Conservation (phyloP, 2,888 invertebrate species). For the Microchrysa polita region DNA sequence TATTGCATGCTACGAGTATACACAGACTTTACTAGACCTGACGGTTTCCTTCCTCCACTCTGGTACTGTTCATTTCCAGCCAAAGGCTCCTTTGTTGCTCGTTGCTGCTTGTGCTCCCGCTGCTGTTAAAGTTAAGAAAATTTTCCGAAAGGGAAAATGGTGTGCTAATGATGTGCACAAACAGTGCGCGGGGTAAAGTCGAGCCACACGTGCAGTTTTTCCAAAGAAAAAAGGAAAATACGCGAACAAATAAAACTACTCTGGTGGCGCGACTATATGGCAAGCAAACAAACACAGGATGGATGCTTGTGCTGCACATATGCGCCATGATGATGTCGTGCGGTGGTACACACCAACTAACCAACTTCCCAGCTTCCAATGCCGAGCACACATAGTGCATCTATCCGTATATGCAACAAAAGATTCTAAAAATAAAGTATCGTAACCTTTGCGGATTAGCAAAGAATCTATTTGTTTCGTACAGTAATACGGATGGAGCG, state of each 20-base stretch:
- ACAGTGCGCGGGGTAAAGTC: not conserved
- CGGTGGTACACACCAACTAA: not conserved
- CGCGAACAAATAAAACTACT: not conserved
- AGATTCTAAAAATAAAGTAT: conserved; percentile 31
- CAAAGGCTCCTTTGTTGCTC: not conserved
- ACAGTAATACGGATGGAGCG: not conserved
- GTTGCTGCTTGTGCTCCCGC: no score
- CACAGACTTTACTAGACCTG: no score
- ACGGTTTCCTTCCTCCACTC: no score
- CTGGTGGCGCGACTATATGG: not conserved
- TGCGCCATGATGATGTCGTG: no score
- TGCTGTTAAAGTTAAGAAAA: conserved; percentile 29
- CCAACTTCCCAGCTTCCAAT: not conserved
- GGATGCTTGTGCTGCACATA: conserved; percentile 18
- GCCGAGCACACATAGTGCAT: not conserved
- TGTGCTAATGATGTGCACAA: conserved; percentile 32
- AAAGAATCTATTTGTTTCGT: conserved; percentile 7
- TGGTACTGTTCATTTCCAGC: no score
- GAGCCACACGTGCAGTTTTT: conserved; percentile 28
- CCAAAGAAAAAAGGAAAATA: not conserved
- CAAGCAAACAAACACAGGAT: not conserved
- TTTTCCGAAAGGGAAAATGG: conserved; percentile 34
- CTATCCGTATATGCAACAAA: conserved; percentile 26
- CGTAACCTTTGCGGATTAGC: no score
- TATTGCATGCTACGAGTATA: not conserved